Base-by-base conservation (phyloP, 2,113 vertebrate species). In the Uria aalge region DNA sequence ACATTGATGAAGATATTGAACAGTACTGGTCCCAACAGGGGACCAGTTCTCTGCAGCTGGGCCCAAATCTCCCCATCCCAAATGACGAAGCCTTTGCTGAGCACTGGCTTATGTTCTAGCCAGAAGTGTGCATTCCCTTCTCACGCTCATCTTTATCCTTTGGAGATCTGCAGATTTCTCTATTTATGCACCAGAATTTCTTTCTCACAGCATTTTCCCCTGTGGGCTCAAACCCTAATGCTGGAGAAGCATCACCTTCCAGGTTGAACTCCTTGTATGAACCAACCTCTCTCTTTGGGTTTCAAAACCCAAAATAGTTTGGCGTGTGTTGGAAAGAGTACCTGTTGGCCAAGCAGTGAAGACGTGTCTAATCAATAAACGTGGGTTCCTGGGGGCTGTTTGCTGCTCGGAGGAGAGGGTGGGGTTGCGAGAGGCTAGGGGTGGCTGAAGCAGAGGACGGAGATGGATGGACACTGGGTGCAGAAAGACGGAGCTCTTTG, bases 401-500 rank as follows among this genome's bases (percentile, higher is more conserved):
- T 77, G 27, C 60, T 69, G 34, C 68, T 45, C 34, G 29, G 87
- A 29, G 55, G 20, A 41, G 62, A 47, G 38, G 55, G 40, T 43
- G 52, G 7, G 15, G 19, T 68, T 59, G 56, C 67, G 36, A 64
- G 87, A 57, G 52, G 41, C 1, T 20, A 71, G 72, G 52, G 15
- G 71, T 38, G 41, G 60, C 50, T 78, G 76, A 17, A n/a, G 74
- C 10, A 57, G 50, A 62, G 40, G 29, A 55, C 18, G 0, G 52
- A 56, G 48, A 38, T 79, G 53, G 45, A 30, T 79, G 57, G 69
- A 41, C 19, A 6, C 8, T 8, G 52, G n/a, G 16, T 63, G 52
- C 15, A 43, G 64, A 12, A 76, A 52, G 43, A 56, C 9, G 0
- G 0, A 87, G 34, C 59, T 87, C 29, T 22, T 57, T 3, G 0